A percentile compares a stretch with the other conserved stretches of the same genome.
Evolutionary conservation across 2,888 invertebrate genomes (phyloP).

Genomic region (Ypsolopha scabrella): DNA sequence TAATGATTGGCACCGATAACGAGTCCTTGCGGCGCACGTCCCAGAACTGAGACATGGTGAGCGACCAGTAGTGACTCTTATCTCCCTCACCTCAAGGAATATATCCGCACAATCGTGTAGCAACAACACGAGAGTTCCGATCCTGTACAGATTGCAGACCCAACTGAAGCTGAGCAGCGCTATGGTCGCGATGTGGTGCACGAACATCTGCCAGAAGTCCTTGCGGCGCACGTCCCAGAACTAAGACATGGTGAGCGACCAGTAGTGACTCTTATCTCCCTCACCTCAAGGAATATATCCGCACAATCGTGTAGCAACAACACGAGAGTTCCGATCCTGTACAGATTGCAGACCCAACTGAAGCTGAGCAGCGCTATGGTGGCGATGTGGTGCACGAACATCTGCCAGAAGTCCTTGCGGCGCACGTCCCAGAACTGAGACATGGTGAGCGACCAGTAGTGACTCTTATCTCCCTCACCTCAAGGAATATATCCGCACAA

Average conservation of each 20-base stretch:
- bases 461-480: constrained; percentile 58
- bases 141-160: constrained; percentile 92
- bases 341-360: constrained; percentile 95
- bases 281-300: constrained; percentile 89
- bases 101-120: constrained; percentile 93
- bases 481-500: constrained; percentile 90
- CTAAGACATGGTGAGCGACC: constrained; percentile 92
- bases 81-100: constrained; percentile 85
- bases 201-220: constrained; percentile 98
- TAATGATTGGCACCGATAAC: constrained; percentile 99
- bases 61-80: constrained; percentile 97
- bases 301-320: constrained; percentile 89
- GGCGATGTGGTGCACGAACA: constrained; percentile 97
- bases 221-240: constrained; percentile 94
- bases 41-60: constrained; percentile 92
- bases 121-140: constrained; percentile 90
- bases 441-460: constrained; percentile 92
- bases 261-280: too few relatives aligned
- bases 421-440: constrained; percentile 95
- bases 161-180: constrained; percentile 92
- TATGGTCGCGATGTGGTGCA: constrained; percentile 96
- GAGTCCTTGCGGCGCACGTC: constrained; percentile 95
- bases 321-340: constrained; percentile 91
- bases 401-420: constrained; percentile 97
- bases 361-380: constrained; percentile 91